phyloP scores from a whole-genome alignment of 2,113 vertebrate species.

The Forbesichthys papilliferus region DNA sequence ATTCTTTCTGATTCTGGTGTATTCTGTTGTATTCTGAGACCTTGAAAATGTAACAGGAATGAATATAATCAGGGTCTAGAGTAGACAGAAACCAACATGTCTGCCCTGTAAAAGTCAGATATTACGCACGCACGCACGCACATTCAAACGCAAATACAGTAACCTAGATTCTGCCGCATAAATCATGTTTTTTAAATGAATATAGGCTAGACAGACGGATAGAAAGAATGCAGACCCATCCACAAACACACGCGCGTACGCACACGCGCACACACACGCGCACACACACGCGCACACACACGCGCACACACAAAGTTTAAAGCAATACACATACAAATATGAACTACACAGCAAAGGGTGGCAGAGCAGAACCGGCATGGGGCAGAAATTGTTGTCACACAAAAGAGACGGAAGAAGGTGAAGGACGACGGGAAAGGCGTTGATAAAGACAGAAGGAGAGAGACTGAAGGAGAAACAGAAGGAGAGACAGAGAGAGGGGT shows the following conservation, averaged over 20 bases:
- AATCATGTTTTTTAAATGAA: not conserved
- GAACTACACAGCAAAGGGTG: not conserved
- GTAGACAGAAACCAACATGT: conserved; percentile 34
- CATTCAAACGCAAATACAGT: conserved; percentile 19
- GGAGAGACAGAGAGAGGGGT: conserved; percentile 15
- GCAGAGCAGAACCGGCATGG: conserved; percentile 24
- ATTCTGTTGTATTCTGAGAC: conserved; percentile 28
- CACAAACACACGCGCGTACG: not conserved
- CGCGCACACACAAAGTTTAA: too few species aligned
- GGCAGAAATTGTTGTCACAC: conserved; percentile 19
- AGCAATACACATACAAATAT: too few species aligned
- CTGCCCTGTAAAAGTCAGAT: too few species aligned
- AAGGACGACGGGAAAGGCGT: conserved; percentile 8
- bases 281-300: too few species aligned
- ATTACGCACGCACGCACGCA: conserved; percentile 18
- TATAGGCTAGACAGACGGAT: too few species aligned
- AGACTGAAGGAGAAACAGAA: conserved; percentile 7
- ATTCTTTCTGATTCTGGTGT: conserved; percentile 33
- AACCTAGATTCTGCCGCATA: not conserved
- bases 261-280: too few species aligned
- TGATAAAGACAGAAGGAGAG: conserved; percentile 5
- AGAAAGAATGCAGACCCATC: not conserved
- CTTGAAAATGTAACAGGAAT: conserved; percentile 40
- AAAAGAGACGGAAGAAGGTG: conserved; percentile 15
- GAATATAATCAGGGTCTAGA: conserved; percentile 42